Evolutionary conservation across 2,797 vertebrate genomes (phyloP), one percentile per base, ranked within the genome.

Genomic region (Otolemur crassicaudatus): DNA sequence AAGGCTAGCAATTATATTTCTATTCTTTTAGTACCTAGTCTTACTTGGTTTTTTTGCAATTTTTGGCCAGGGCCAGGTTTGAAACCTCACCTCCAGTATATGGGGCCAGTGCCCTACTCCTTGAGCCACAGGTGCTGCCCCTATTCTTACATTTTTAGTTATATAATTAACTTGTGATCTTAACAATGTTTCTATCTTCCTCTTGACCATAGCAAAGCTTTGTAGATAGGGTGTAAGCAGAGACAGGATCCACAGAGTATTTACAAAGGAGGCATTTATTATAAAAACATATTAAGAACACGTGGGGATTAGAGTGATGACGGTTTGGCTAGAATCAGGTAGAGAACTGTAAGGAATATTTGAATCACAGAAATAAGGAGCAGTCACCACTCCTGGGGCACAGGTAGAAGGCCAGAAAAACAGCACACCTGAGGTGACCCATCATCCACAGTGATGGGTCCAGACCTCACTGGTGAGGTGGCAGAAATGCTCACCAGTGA

Each of bases 131-230:
- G 40, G 40, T 40, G 40, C 40, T 4, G 40, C 40, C 40, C 40
- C 40, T 40, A 65, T 17, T 86, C 23, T 63, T 53, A 2, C 8
- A 29, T 85, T 40, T 84, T 65, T 46, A 92, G 69, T 92, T 49
- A 40, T 9, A 69, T 9, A 27, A 22, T 95, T 92, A 43, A 87
- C 49, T 76, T 87, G 13, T 58, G 82, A 76, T 87, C 37, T 76
- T 76, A 69, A 88, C 31, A 2, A n/a, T 60, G 11, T 49, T 76
- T 82, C 61, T 76, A 10, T n/a, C 49, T 25, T 76, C 53, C 31
- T 95, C 76, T 31, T 69, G 69, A 25, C 67, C n/a, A 2, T 27
- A 67, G 14, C 67, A 49, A 49, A 91, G 10, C 9, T 69, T 49
- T 37, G 27, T 40, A 19, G 19, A 25, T 60, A 0, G 75, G 46